Base-by-base conservation (phyloP, 1,140 invertebrate genomes). In the Coboldia fuscipes region DNA sequence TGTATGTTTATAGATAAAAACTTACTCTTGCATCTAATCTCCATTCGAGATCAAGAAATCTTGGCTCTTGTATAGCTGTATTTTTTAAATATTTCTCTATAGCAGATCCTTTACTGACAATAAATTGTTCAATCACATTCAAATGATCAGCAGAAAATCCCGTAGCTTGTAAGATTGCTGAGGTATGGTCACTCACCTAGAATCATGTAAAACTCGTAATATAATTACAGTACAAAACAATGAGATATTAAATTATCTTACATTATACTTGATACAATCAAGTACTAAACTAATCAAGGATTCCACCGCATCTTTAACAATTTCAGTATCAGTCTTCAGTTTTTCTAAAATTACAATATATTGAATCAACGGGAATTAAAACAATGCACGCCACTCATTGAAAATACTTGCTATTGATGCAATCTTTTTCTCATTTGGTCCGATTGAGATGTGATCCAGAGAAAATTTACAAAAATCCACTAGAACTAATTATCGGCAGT, bases 401-500 rank as follows among this genome's bases (percentile, higher is more conserved):
- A 36, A 47, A 47, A 47, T 53, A 67, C 64, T 59, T 33, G 68
- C 65, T 36, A 66, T 65, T 30, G 62, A 51, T 28, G 39, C 53
- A 41, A 64, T 68, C 23, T 67, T 48, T 47, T 70, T 69, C n/a
- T 53, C 37, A 48, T 71, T 70, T 18, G 60, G 51, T 18, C 69
- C 69, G 53, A 69, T 70, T 39, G 65, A 58, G 9, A 72, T 37
- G 48, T 63, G 72, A 43, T 72, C 68, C 29, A 66, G 46, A 2
- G 63, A 55, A 30, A 72, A 48, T 53, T 71, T 73, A 44, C 68
- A 72, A 44, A 72, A 71, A 46, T 72, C 66, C 34, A 68, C 61
- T 14, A 73, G 40, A 36, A 71, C 69, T 73, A 37, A 62, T 12
- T 24, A 24, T 8, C n/a, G n/a, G n/a, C 7, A 24, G 7, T 24